Conservation (phyloP, 2,888 invertebrate species). For the Drosophila histrio region DNA sequence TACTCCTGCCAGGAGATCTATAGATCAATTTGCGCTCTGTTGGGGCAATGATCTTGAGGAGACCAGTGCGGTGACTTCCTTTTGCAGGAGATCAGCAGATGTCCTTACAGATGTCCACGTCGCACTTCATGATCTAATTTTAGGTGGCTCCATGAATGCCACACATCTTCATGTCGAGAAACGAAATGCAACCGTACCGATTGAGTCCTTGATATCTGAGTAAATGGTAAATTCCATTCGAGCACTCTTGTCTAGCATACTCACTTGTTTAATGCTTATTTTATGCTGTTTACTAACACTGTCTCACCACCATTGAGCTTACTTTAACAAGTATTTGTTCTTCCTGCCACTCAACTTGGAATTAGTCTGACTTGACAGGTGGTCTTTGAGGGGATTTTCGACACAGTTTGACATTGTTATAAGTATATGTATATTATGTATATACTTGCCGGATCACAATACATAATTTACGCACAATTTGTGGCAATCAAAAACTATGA, state of each 20-base stretch:
- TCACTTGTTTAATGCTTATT: slow-evolving; percentile 20
- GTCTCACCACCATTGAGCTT: slow-evolving; percentile 2
- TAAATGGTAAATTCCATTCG: background rate
- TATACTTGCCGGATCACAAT: slow-evolving; percentile 37
- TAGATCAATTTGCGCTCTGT: too few species aligned
- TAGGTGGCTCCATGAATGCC: too few species aligned
- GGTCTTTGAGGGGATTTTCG: slow-evolving; percentile 28
- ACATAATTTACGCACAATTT: slow-evolving; percentile 71
- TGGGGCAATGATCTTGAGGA: too few species aligned
- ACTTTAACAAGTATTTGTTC: slow-evolving; percentile 25
- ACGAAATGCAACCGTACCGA: too few species aligned
- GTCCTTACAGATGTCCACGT: too few species aligned
- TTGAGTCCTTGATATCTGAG: background rate
- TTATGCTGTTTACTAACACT: slow-evolving; percentile 30
- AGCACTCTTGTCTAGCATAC: background rate
- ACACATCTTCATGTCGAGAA: too few species aligned
- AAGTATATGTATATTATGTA: slow-evolving; percentile 18
- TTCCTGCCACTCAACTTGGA: background rate
- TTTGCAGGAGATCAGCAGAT: too few species aligned
- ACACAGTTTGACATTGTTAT: slow-evolving; percentile 17
- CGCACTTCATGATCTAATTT: too few species aligned
- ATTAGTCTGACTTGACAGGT: slow-evolving; percentile 35
- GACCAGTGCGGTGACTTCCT: too few species aligned
- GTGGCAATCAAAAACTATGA: slow-evolving; percentile 69
- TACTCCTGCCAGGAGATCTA: too few species aligned